phyloP scores from a whole-genome alignment of 2,113 vertebrate species.

The Rhombomys opimus region DNA sequence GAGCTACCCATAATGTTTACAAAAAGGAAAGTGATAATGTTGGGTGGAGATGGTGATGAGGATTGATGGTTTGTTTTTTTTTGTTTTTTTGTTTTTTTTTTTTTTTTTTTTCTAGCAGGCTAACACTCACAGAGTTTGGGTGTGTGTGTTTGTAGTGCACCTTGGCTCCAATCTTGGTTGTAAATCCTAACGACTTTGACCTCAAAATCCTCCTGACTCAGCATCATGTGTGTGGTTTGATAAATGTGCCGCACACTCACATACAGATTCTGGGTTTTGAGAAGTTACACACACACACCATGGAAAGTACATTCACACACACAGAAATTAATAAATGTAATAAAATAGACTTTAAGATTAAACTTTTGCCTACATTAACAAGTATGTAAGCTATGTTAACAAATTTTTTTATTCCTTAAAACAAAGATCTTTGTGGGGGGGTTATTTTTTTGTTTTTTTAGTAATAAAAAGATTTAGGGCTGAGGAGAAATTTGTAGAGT shows the following conservation, averaged over 20 bases:
- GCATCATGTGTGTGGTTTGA: background rate
- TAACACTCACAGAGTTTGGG: background rate
- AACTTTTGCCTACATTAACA: background rate
- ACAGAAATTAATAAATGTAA: background rate
- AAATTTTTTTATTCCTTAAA: background rate
- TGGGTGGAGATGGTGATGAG: background rate
- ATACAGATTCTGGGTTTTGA: constrained; percentile 2
- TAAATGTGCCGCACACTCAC: no score
- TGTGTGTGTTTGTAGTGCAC: no score
- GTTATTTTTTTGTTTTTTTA: background rate
- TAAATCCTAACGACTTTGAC: background rate
- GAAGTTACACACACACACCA: background rate
- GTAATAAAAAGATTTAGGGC: background rate
- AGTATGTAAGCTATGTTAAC: background rate
- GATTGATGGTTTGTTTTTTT: no score
- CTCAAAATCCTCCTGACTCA: background rate
- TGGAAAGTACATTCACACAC: background rate
- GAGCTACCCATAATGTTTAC: background rate
- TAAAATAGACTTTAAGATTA: background rate
- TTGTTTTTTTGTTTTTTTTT: no score
- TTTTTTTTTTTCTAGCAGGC: background rate
- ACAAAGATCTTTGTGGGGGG: background rate
- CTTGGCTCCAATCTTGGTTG: background rate
- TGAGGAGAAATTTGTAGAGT: background rate
- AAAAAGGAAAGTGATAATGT: no score